phyloP scores from a whole-genome alignment of 1,140 invertebrate species.

The Oncopeltus fasciatus region DNA sequence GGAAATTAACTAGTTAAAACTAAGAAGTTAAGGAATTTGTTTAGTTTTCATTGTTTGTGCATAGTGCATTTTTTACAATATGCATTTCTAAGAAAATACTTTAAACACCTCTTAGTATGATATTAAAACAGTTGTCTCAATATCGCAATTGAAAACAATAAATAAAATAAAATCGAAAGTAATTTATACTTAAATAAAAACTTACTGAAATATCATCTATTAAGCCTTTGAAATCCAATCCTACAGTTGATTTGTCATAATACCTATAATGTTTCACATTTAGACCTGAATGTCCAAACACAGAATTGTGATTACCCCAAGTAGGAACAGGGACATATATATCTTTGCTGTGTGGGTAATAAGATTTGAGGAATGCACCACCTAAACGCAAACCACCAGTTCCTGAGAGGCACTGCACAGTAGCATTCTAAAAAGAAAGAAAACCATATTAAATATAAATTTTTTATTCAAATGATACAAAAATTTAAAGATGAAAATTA shows the following conservation, averaged over 20 bases:
- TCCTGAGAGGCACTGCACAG: constrained; percentile 84
- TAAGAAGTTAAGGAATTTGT: too few relatives aligned
- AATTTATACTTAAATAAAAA: too few relatives aligned
- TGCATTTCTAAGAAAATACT: too few relatives aligned
- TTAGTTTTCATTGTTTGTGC: too few relatives aligned
- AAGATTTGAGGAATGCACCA: constrained; percentile 74
- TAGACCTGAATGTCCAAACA: constrained; percentile 82
- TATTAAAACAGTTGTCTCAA: too few relatives aligned
- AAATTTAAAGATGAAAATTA: too few relatives aligned
- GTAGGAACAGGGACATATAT: constrained; percentile 89
- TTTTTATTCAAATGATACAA: neutral
- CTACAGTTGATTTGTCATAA: constrained; percentile 89
- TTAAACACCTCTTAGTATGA: too few relatives aligned
- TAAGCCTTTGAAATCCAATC: constrained; percentile 83
- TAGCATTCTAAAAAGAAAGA: constrained; percentile 45
- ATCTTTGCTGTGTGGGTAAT: constrained; percentile 69
- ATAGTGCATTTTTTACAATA: too few relatives aligned
- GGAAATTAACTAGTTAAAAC: too few relatives aligned
- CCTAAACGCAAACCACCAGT: constrained; percentile 92
- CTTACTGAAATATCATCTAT: constrained; percentile 81
- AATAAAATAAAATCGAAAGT: too few relatives aligned
- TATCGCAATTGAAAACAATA: too few relatives aligned
- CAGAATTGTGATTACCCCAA: constrained; percentile 94
- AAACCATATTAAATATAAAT: neutral
- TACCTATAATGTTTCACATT: constrained; percentile 85